These are phyloP conservation scores for Hetaerina americana DNA, from an alignment of 1,140 invertebrate genomes.

Conservation along the genomic window DNA sequence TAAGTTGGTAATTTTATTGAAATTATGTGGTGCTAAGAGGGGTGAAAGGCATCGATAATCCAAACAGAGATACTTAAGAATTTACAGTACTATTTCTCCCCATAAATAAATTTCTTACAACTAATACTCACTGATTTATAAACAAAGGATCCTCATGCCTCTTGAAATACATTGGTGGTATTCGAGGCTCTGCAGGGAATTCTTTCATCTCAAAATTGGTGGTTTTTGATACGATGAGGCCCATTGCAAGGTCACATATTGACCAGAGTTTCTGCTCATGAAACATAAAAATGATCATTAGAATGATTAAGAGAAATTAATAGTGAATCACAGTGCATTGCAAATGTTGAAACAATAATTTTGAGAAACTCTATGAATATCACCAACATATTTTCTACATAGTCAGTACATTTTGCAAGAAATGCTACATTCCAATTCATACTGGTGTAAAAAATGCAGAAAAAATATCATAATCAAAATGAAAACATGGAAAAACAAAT, in stretches of 20 bases:
- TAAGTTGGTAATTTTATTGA: not conserved
- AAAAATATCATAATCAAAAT: not conserved
- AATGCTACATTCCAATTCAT: no score
- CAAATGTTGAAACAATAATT: no score
- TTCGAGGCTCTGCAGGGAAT: constrained; percentile 66
- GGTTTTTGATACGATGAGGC: constrained; percentile 74
- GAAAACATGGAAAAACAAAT: not conserved
- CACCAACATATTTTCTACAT: no score
- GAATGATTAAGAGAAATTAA: no score
- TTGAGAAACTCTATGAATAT: no score
- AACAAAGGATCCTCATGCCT: constrained; percentile 50
- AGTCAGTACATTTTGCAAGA: no score
- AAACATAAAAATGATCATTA: constrained; percentile 11
- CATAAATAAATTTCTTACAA: no score
- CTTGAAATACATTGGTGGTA: constrained; percentile 76
- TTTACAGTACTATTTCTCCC: not conserved
- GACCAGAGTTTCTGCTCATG: constrained; percentile 82
- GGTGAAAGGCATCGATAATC: not conserved
- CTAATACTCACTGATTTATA: constrained; percentile 54
- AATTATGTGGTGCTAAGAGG: not conserved
- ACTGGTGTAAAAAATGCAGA: no score
- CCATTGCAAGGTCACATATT: constrained; percentile 85
- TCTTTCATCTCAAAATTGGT: constrained; percentile 80
- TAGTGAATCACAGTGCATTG: no score
- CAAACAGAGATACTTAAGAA: not conserved